These are phyloP conservation scores for Cotesia chilonis DNA, from an alignment of 1,140 invertebrate genomes.

Conservation along the genomic window DNA sequence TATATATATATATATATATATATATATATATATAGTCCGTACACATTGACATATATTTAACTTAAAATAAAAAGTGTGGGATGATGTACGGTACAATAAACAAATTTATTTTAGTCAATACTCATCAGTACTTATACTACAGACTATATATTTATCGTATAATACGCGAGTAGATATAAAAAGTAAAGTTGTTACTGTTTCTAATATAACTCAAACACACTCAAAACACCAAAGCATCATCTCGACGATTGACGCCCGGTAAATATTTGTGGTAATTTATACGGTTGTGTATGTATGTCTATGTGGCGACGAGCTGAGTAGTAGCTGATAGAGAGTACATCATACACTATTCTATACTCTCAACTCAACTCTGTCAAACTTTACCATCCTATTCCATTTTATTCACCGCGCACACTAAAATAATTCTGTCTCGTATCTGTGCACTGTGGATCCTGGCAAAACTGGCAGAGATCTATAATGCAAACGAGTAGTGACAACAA, in stretches of 20 bases:
- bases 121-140: too few species aligned
- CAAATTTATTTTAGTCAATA: too few species aligned
- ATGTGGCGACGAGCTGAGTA: neutral
- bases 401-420: too few species aligned
- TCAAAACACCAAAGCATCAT: constrained; percentile 44
- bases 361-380: neutral
- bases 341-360: constrained; percentile 29
- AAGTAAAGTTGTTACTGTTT: constrained; percentile 48
- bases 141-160: too few species aligned
- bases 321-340: constrained; percentile 7
- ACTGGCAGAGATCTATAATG: constrained; percentile 24
- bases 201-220: constrained; percentile 41
- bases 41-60: too few species aligned
- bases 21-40: too few species aligned
- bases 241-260: constrained; percentile 42
- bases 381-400: neutral
- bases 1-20: too few species aligned
- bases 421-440: too few species aligned
- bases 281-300: constrained; percentile 39
- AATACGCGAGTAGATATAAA: neutral
- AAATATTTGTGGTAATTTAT: constrained; percentile 50
- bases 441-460: neutral
- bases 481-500: constrained; percentile 28
- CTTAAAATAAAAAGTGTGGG: too few species aligned
- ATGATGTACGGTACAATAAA: too few species aligned